A percentile compares a stretch with the other conserved stretches of the same genome.
phyloP scores from a whole-genome alignment of 2,113 vertebrate species.

The Erythrolamprus reginae region DNA sequence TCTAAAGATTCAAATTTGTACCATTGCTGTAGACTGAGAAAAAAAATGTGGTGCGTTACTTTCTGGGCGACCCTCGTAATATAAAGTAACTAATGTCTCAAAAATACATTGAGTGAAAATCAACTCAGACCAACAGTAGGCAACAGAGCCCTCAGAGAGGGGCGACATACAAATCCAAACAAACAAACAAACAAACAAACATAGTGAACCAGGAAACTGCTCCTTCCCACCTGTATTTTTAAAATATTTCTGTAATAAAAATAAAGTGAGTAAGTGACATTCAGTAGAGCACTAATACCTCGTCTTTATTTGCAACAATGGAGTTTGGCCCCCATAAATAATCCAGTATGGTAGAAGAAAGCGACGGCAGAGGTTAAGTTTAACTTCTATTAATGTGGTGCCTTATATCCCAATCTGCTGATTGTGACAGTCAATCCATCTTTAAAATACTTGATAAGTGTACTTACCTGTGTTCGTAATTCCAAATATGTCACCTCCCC shows the following conservation, averaged over 20 bases:
- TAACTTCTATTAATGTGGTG: not conserved
- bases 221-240: not conserved
- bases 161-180: too few species aligned
- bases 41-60: too few species aligned
- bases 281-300: not conserved
- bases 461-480: not conserved
- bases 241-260: not conserved
- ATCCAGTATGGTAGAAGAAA: not conserved
- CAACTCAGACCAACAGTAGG: not conserved
- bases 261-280: not conserved
- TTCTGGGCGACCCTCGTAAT: too few species aligned
- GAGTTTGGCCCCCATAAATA: not conserved
- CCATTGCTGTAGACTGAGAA: too few species aligned
- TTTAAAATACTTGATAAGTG: not conserved
- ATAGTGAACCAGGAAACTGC: not conserved
- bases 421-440: not conserved
- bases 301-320: not conserved
- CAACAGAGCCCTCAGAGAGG: too few species aligned
- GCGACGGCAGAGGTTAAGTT: not conserved
- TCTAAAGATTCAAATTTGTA: too few species aligned
- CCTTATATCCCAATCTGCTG: not conserved
- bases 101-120: not conserved
- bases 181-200: too few species aligned
- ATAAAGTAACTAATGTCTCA: not conserved
- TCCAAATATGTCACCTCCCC: not conserved